These are phyloP conservation scores for Stomorhina lunata DNA, from an alignment of 2,888 invertebrate genomes.

Conservation along the genomic window DNA sequence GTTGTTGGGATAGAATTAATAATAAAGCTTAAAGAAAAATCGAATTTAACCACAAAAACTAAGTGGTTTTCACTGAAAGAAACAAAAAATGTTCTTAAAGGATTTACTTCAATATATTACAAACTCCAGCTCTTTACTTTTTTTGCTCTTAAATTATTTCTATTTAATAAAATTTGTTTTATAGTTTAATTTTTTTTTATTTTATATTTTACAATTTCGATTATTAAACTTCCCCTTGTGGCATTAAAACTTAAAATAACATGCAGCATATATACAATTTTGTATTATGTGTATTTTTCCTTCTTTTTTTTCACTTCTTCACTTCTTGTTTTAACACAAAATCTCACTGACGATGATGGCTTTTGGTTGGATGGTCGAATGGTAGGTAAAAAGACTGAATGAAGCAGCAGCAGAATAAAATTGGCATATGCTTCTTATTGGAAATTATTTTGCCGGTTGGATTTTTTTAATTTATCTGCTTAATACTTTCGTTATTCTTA, in stretches of 20 bases:
- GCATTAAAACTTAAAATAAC: conserved; percentile 13
- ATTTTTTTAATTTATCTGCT: conserved; percentile 52
- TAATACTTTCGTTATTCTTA: conserved; percentile 63
- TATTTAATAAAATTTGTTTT: not conserved
- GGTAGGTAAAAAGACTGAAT: no score
- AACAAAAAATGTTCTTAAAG: not conserved
- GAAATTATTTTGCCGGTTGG: conserved; percentile 63
- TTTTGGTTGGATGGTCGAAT: no score
- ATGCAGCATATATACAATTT: conserved; percentile 40
- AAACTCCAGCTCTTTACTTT: not conserved
- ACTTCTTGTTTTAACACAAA: conserved; percentile 47
- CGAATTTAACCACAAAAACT: conserved; percentile 3
- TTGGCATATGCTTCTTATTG: conserved; percentile 63
- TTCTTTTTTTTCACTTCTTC: conserved; percentile 15
- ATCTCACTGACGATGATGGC: conserved; percentile 53
- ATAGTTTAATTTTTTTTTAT: not conserved
- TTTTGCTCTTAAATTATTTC: not conserved
- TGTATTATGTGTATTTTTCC: conserved; percentile 43
- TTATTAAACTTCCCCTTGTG: conserved; percentile 23
- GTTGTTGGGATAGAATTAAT: conserved; percentile 47
- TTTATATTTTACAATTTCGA: conserved; percentile 4
- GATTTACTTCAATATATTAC: not conserved
- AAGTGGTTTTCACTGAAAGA: no score
- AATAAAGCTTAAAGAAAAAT: not conserved
- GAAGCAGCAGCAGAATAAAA: conserved; percentile 43